Evolutionary conservation across 2,113 vertebrate species (phyloP).

Genomic region (Seriola rivoliana): DNA sequence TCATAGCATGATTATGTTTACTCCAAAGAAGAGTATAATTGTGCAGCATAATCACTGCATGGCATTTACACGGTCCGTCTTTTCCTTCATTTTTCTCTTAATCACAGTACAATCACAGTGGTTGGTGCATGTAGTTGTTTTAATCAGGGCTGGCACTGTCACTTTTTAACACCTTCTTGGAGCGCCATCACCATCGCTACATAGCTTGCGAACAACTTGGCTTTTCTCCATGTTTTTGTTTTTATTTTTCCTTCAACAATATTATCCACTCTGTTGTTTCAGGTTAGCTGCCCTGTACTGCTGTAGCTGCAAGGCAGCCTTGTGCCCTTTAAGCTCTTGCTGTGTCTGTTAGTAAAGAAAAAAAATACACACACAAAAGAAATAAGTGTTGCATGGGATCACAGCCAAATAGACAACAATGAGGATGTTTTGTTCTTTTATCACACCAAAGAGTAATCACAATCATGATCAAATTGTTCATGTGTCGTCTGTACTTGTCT

Average conservation of each 20-base stretch:
- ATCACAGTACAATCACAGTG: conserved; percentile 41
- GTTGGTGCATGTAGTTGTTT: conserved; percentile 39
- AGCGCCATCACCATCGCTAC: background rate
- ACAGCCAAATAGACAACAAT: background rate
- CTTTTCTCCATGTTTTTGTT: background rate
- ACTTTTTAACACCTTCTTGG: conserved; percentile 10
- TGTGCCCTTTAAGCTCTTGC: conserved; percentile 22
- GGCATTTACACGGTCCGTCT: conserved; percentile 45
- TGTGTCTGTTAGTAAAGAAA: conserved; percentile 6
- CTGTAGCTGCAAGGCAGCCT: conserved; percentile 19
- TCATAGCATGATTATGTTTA: conserved; percentile 59
- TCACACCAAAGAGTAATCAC: conserved; percentile 1
- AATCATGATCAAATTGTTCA: conserved; percentile 6
- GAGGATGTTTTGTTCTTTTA: background rate
- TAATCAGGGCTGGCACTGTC: conserved; percentile 32
- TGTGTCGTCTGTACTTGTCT: background rate
- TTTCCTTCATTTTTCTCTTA: conserved; percentile 40
- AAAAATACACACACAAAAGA: conserved; percentile 12
- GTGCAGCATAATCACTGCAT: conserved; percentile 49
- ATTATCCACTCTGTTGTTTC: conserved; percentile 42
- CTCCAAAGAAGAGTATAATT: conserved; percentile 39
- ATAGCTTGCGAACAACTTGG: background rate
- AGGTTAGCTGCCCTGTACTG: conserved; percentile 30
- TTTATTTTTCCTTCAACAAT: background rate
- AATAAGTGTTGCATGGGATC: conserved; percentile 4